Conservation (phyloP, 2,888 invertebrate genomes). For the Galerucella nymphaeae region DNA sequence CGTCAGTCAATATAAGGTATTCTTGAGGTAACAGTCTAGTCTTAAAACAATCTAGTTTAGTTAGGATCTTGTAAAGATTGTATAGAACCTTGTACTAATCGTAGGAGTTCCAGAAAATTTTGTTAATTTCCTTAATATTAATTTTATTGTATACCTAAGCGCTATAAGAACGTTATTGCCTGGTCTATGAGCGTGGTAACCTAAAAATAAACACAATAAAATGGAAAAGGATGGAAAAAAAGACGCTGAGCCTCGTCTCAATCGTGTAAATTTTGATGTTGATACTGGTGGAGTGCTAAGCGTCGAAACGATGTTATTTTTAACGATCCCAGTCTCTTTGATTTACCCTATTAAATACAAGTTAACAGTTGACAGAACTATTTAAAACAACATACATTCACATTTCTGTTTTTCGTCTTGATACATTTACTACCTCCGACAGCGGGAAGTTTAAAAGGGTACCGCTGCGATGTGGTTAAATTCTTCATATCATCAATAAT, state of each 20-base stretch:
- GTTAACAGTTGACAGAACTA: conserved; percentile 60
- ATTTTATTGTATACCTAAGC: too few species aligned
- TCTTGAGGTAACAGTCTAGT: too few species aligned
- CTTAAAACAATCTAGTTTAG: too few species aligned
- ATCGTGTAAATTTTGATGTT: conserved; percentile 48
- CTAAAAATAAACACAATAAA: conserved; percentile 20
- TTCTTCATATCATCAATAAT: conserved; percentile 51
- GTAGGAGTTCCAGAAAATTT: too few species aligned
- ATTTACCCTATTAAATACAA: conserved; percentile 60
- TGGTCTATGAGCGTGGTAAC: background rate
- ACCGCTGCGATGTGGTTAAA: conserved; percentile 44
- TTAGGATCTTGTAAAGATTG: too few species aligned
- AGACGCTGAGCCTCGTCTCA: conserved; percentile 27
- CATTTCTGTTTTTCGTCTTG: conserved; percentile 58
- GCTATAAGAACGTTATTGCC: background rate
- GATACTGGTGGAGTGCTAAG: conserved; percentile 52
- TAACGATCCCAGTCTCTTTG: conserved; percentile 55
- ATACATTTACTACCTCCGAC: conserved; percentile 48
- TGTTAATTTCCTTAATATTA: too few species aligned
- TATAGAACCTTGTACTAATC: too few species aligned
- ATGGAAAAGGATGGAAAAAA: conserved; percentile 30
- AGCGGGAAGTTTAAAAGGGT: conserved; percentile 47
- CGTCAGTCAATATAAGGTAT: too few species aligned
- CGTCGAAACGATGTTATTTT: conserved; percentile 57
- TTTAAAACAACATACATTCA: conserved; percentile 61